Evolutionary conservation across 2,113 vertebrate species (phyloP), one percentile per base, ranked within the genome.

Genomic region (Hippolais icterina): DNA sequence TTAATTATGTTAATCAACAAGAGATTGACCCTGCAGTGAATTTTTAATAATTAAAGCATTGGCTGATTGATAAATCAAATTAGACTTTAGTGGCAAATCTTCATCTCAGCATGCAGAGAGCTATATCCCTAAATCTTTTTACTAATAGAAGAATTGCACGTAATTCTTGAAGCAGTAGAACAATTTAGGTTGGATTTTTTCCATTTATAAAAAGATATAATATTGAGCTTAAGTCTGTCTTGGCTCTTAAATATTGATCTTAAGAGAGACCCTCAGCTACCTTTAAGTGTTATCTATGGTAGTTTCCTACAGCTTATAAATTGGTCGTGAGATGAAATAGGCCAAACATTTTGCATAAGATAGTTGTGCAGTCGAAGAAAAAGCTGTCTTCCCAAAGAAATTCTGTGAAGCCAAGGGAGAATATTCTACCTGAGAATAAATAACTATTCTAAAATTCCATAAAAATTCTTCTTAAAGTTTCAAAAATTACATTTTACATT

Each of bases 1-100:
- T 95, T 97, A 96, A 96, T 97, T 97, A 97, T 83, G 78, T 61
- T 95, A 97, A 97, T 95, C 93, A 96, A 96, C 91, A 96, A 79
- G 87, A 97, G 61, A 96, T 64, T 97, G 93, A 97, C 91, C 79
- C 94, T 92, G 78, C 60, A 60, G 5, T 95, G 89, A 96, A 89
- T 95, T 98, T 98, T 97, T 97, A 98, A 96, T 98, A 97, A 90
- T 95, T n/a, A n/a, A n/a, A n/a, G n/a, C n/a, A 97, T 96, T 97
- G 85, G 50, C 50, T 96, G 88, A 96, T 96, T 96, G 91, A 96
- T 80, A 96, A 97, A 98, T 97, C 90, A 97, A 96, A 97, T 97
- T 95, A 97, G 79, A 83, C 61, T 81, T 95, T 37, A 94, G 68
- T 66, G 70, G 70, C 41, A 96, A 95, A 95, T 95, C 90, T 96